Evolutionary conservation across 2,888 invertebrate genomes (phyloP).

Genomic region (Erpobdella octoculata): DNA sequence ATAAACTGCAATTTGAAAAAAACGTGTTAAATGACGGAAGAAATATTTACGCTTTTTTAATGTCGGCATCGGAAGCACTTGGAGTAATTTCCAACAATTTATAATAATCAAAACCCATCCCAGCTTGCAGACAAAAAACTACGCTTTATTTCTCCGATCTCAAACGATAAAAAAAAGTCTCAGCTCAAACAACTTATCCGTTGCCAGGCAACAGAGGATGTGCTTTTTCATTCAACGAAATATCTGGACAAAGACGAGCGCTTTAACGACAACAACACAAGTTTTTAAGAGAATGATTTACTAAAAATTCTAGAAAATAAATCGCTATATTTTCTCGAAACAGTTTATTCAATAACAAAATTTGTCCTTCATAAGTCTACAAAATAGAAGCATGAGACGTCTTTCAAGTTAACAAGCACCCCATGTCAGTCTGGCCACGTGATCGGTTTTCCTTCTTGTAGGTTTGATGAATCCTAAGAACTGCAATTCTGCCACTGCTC

Average conservation of each 20-base stretch:
- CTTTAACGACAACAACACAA: background rate
- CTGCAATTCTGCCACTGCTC: slow-evolving; percentile 79
- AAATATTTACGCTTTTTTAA: slow-evolving; percentile 48
- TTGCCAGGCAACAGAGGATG: background rate
- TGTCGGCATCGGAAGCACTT: slow-evolving; percentile 48
- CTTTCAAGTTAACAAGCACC: slow-evolving; percentile 53
- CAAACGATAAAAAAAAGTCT: background rate
- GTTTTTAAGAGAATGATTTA: too few species aligned
- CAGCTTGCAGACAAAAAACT: too few species aligned
- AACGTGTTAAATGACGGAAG: background rate
- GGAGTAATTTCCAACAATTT: slow-evolving; percentile 46
- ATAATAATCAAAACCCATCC: slow-evolving; percentile 52
- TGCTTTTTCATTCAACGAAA: too few species aligned
- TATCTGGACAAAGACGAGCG: background rate
- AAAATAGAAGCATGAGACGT: background rate
- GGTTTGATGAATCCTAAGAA: slow-evolving; percentile 84
- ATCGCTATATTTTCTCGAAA: background rate
- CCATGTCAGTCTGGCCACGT: slow-evolving; percentile 80
- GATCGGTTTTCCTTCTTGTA: slow-evolving; percentile 80
- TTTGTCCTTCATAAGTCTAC: background rate
- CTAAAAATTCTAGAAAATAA: too few species aligned
- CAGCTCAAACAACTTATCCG: background rate
- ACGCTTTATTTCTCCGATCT: background rate
- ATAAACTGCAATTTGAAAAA: too few species aligned
- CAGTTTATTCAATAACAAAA: background rate